A percentile compares a stretch with the other conserved stretches of the same genome.
Conservation (phyloP, 1,140 invertebrate genomes). For the Hermetia illucens region DNA sequence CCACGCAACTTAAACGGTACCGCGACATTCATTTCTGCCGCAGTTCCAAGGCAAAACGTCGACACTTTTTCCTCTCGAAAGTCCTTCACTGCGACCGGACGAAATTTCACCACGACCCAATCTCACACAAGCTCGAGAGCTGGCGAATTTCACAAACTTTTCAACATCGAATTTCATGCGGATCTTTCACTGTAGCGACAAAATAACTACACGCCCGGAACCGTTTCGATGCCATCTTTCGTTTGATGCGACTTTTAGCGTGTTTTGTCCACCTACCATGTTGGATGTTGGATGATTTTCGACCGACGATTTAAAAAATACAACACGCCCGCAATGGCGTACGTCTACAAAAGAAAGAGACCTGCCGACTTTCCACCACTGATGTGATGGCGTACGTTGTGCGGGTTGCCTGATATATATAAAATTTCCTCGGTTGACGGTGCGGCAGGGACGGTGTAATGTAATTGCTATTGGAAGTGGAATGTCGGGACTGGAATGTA, state of each 20-base stretch:
- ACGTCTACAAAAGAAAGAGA: conserved; percentile 49
- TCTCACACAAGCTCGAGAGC: conserved; percentile 18
- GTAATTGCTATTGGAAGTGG: no score
- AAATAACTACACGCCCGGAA: conserved; percentile 14
- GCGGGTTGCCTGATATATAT: no score
- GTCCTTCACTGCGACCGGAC: not conserved
- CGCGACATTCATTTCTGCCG: conserved; percentile 12
- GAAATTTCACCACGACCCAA: not conserved
- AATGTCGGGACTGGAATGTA: no score
- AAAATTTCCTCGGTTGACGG: no score
- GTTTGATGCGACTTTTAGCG: conserved; percentile 18
- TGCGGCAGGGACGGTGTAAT: no score
- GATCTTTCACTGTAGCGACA: conserved; percentile 28
- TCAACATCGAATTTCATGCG: conserved; percentile 15
- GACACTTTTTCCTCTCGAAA: not conserved
- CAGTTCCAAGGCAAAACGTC: conserved; percentile 5
- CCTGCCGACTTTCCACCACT: not conserved
- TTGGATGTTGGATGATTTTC: conserved; percentile 72
- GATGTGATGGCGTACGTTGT: no score
- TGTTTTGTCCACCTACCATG: conserved; percentile 74
- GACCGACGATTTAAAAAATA: conserved; percentile 46
- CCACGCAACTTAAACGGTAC: conserved; percentile 17
- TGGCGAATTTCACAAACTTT: conserved; percentile 17
- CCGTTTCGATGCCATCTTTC: conserved; percentile 21
- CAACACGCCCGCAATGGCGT: conserved; percentile 72